Base-by-base conservation (phyloP, 2,797 vertebrate species). In the Setipinna tenuifilis region DNA sequence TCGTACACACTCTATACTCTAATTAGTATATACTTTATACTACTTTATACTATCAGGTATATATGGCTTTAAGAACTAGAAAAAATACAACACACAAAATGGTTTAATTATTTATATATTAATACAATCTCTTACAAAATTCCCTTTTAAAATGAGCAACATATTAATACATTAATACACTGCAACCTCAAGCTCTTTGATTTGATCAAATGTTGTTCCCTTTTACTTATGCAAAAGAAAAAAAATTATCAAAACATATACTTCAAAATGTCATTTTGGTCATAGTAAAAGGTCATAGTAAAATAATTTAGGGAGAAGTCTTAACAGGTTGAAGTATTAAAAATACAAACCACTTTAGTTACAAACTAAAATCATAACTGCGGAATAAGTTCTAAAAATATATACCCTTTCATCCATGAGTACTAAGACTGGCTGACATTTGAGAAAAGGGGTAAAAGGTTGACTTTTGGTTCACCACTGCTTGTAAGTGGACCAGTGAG, bases 71-170 rank as follows among this genome's bases (percentile, higher is more conserved):
- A 75, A 16, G 65, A 71, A 59, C 17, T 21, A 3, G 9, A 65
- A 12, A 65, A 78, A 44, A 21, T 21, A 78, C 17, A 78, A 44
- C 31, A 78, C 31, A 78, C 16, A 78, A 10, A 31, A 71, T 78
- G 35, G 71, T 78, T 78, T 78, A 78, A 78, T 78, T 6, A 19
- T 44, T 78, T 78, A 78, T 78, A 78, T 21, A 78, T 78, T 44
- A 78, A 78, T 78, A 16, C 71, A 35, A 44, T 44, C 6, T 78
- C 41, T 44, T 19, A 78, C 31, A 78, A 41, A 41, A 16, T 78
- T 78, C 68, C 68, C 68, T 75, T 44, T 17, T 78, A 19, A 71
- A 71, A 44, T 41, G 31, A 78, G 31, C 71, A 44, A 78, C 35
- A 44, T 21, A 78, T 78, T 78, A 78, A 78, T 9, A 44, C 35